Base-by-base conservation (phyloP, 1,140 invertebrate genomes). In the Papilio polytes region DNA sequence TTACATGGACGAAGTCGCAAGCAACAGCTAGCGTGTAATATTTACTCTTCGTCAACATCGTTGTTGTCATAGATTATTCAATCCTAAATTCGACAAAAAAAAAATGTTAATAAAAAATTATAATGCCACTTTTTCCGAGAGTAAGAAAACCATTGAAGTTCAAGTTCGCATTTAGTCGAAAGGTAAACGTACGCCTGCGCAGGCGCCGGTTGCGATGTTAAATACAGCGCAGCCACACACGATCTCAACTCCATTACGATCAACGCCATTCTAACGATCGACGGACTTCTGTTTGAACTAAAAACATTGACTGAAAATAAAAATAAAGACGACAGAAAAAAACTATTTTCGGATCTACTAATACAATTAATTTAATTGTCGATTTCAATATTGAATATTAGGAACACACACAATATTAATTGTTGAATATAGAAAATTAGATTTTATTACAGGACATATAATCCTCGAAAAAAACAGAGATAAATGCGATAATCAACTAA, bases 151-250 rank as follows among this genome's bases (percentile, higher is more conserved):
- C 9, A 26, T 63, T 63, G 22, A 82, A 79, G 83, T 84, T 87
- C 86, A 87, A 84, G 86, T 82, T 84, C 81, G 82, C 41, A 82
- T 83, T 66, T 84, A 82, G 83, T 41, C 36, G 36, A 84, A 82
- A 85, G 82, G 86, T 85, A 85, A 85, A 85, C 80, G 81, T 77
- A 82, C 83, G 79, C 20, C 31, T 53, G 80, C 77, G 80, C 80
- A 77, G 74, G 74, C 78, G 20, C 48, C 74, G 74, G 13, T 15
- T 15, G 13, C 56, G n/a, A 78, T 63, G 51, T 78, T 83, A 78
- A 81, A 81, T 73, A 74, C 73, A 74, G 56, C n/a, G 48, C 51
- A 10, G 36, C 77, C 77, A 78, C 77, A 78, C 77, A 78, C 77
- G 77, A 78, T 66, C 77, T 66, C 4, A 46, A 36, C 48, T 53